Base-by-base conservation (phyloP, 2,888 invertebrate species). In the Ecdyonurus torrentis region DNA sequence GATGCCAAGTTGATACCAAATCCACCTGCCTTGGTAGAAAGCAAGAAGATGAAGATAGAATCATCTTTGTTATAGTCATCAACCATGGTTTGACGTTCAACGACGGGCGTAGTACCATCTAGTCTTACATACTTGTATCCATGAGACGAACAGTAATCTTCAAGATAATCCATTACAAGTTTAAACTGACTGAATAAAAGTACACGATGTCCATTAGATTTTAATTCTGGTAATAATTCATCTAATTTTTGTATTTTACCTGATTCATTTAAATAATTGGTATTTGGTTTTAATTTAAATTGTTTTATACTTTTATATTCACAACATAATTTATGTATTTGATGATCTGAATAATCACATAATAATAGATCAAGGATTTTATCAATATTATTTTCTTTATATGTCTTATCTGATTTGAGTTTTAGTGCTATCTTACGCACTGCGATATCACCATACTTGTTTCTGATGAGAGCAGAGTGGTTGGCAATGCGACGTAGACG, bases 171-270 rank as follows among this genome's bases (percentile, higher is more conserved):
- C 72, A 98, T 79, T 81, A 98, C 84, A 81, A 94, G 92, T 37
- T 91, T 91, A 77, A 97, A 98, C 79, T 98, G 98, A 73, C 93
- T 94, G 78, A 98, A 98, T 68, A 98, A 81, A 64, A 98, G 78
- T 66, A 95, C 91, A 19, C 95, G 81, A 73, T 91, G 89, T 0
- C 87, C 88, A 0, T 81, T 83, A 5, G 75, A 75, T 73, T 91
- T 85, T 66, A 94, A 76, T 64, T 81, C 77, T 0, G 89, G 86
- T 65, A 98, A 75, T 70, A 92, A 75, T 67, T 80, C 78, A 72
- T 95, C 93, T 63, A 98, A 75, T 72, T 85, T 83, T 50, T 77
- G 72, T 72, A 96, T 89, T 78, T 98, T 98, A 1, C 95, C 96
- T 0, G 95, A 92, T 65, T 86, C 82, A 53, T 86, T 75, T 68